A percentile compares a stretch with the other conserved stretches of the same genome.
Conservation (phyloP, 2,113 vertebrate genomes). For the Petrocephalus zakoni region DNA sequence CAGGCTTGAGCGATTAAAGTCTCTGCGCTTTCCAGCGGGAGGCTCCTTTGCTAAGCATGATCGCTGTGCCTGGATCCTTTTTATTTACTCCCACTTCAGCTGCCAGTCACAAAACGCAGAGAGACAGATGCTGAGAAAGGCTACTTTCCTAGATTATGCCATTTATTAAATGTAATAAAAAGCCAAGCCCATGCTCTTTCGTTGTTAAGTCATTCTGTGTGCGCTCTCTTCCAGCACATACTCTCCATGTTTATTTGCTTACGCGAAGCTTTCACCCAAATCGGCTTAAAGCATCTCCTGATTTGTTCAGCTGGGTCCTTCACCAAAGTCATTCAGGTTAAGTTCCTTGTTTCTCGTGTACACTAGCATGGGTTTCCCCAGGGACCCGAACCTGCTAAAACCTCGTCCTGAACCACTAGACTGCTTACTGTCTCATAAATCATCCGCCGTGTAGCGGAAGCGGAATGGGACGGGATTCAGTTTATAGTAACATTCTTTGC, state of each 20-base stretch:
- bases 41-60: background rate
- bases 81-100: background rate
- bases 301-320: background rate
- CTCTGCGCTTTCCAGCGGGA: background rate
- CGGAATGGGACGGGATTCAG: background rate
- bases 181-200: slow-evolving; percentile 1
- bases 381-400: background rate
- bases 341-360: background rate
- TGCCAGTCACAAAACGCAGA: background rate
- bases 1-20: slow-evolving; percentile 7
- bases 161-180: slow-evolving; percentile 9
- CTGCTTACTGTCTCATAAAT: background rate
- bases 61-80: background rate
- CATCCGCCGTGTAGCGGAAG: background rate
- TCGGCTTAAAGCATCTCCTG: background rate
- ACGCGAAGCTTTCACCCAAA: background rate
- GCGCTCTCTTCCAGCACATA: background rate
- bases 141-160: background rate
- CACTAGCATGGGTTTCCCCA: background rate
- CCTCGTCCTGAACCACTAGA: background rate
- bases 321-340: background rate
- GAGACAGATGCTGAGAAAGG: slow-evolving; percentile 8
- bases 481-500: background rate
- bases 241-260: background rate
- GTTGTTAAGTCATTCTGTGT: background rate